phyloP scores from a whole-genome alignment of 2,888 invertebrate species.

The Platypus cylindrus region DNA sequence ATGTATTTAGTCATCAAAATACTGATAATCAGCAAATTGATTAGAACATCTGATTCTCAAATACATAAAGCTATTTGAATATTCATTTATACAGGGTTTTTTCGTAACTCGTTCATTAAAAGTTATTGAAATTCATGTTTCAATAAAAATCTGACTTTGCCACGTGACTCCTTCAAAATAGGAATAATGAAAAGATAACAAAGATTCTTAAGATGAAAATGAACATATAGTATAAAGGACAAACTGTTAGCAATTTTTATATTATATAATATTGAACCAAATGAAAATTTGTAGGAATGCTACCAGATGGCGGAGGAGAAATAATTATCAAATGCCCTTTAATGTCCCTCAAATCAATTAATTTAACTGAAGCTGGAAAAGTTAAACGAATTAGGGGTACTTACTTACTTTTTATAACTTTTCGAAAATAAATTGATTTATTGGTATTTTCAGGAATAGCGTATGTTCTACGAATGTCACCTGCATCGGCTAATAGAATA shows the following conservation, averaged over 20 bases:
- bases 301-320: constrained; percentile 89
- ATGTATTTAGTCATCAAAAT: too few relatives aligned
- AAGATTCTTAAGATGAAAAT: too few relatives aligned
- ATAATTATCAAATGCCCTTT: constrained; percentile 82
- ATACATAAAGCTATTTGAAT: neutral
- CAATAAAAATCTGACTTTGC: too few relatives aligned
- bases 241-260: neutral
- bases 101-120: too few relatives aligned
- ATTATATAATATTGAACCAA: neutral
- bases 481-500: constrained; percentile 84
- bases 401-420: too few relatives aligned
- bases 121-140: too few relatives aligned
- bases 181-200: too few relatives aligned
- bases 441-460: constrained; percentile 40
- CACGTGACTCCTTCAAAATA: too few relatives aligned
- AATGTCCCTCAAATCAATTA: constrained; percentile 68
- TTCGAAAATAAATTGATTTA: constrained; percentile 1
- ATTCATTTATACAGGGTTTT: constrained; percentile 1
- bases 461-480: constrained; percentile 83
- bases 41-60: neutral
- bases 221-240: neutral
- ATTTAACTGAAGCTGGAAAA: constrained; percentile 72
- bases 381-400: constrained; percentile 83
- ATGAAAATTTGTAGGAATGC: constrained; percentile 45
- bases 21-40: too few relatives aligned